Conservation (phyloP, 2,113 vertebrate genomes). For the Triplophysa dalaica region DNA sequence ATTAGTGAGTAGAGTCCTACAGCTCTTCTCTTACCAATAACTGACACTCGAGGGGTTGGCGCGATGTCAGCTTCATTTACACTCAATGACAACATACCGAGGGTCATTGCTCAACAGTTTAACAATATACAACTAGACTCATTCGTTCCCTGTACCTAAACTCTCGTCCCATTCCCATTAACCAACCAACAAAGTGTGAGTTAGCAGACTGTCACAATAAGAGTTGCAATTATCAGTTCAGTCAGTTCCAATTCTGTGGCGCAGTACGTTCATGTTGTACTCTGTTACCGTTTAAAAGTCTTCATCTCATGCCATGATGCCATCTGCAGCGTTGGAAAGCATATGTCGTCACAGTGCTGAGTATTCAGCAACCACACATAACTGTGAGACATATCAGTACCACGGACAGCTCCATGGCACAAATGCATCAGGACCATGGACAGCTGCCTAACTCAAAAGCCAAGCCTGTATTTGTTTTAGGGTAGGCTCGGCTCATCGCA, state of each 20-base stretch:
- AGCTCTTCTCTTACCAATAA: background rate
- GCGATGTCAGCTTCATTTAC: slow-evolving; percentile 19
- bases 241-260: slow-evolving; percentile 14
- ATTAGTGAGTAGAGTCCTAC: background rate
- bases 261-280: background rate
- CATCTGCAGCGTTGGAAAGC: slow-evolving; percentile 46
- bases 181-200: slow-evolving; percentile 14
- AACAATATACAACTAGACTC: slow-evolving; percentile 1
- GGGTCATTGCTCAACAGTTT: background rate
- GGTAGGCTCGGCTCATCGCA: background rate
- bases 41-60: background rate
- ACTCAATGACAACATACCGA: slow-evolving; percentile 12
- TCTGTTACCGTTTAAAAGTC: slow-evolving; percentile 25
- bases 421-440: background rate
- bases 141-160: background rate
- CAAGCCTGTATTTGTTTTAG: background rate
- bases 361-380: slow-evolving; percentile 29
- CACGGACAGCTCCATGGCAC: slow-evolving; percentile 26
- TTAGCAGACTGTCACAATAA: slow-evolving; percentile 8
- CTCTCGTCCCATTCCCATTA: background rate
- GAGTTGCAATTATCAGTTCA: background rate
- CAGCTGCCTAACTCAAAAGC: background rate
- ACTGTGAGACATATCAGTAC: slow-evolving; percentile 42
- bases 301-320: slow-evolving; percentile 37
- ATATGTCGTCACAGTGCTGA: slow-evolving; percentile 34